Evolutionary conservation across 2,888 invertebrate species (phyloP).

Genomic region (Hirtodrosophila histrioides): DNA sequence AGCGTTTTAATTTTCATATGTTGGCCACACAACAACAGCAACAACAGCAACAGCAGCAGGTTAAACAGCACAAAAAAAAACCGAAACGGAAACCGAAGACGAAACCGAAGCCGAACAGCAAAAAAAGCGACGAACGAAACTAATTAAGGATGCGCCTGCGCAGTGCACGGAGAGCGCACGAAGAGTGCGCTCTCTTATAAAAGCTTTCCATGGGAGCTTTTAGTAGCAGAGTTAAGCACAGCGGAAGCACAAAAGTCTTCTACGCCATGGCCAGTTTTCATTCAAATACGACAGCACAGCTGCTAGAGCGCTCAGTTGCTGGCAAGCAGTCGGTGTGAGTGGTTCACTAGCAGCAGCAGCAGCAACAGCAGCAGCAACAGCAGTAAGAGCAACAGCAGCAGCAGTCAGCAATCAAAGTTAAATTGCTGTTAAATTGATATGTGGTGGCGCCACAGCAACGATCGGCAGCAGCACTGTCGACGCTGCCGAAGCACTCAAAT

Average conservation of each 20-base stretch:
- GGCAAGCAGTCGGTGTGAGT: slow-evolving; percentile 83
- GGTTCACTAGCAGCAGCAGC: slow-evolving; percentile 46
- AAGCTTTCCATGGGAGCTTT: slow-evolving; percentile 59
- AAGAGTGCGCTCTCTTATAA: slow-evolving; percentile 58
- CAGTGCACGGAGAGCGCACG: slow-evolving; percentile 1
- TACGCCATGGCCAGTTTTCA: slow-evolving; percentile 67
- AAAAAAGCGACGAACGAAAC: slow-evolving; percentile 1
- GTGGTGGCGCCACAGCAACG: slow-evolving; percentile 12
- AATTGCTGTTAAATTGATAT: slow-evolving; percentile 55
- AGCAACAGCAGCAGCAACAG: slow-evolving; percentile 18
- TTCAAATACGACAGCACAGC: slow-evolving; percentile 84
- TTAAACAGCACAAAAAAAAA: slow-evolving; percentile 33
- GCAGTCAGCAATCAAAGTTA: slow-evolving; percentile 46
- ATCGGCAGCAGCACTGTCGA: slow-evolving; percentile 1
- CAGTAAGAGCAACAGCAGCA: slow-evolving; percentile 17
- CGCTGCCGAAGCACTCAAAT: slow-evolving; percentile 51
- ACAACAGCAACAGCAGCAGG: slow-evolving; percentile 29
- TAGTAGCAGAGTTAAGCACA: slow-evolving; percentile 44
- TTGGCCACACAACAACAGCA: slow-evolving; percentile 25
- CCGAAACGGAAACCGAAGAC: slow-evolving; percentile 24
- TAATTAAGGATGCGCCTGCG: slow-evolving; percentile 75
- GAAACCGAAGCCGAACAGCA: not conserved
- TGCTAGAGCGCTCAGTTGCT: slow-evolving; percentile 83
- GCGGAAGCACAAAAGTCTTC: slow-evolving; percentile 48
- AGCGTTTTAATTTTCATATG: slow-evolving; percentile 74